Evolutionary conservation across 2,113 vertebrate genomes (phyloP).

Genomic region (Hemibates koningsi): DNA sequence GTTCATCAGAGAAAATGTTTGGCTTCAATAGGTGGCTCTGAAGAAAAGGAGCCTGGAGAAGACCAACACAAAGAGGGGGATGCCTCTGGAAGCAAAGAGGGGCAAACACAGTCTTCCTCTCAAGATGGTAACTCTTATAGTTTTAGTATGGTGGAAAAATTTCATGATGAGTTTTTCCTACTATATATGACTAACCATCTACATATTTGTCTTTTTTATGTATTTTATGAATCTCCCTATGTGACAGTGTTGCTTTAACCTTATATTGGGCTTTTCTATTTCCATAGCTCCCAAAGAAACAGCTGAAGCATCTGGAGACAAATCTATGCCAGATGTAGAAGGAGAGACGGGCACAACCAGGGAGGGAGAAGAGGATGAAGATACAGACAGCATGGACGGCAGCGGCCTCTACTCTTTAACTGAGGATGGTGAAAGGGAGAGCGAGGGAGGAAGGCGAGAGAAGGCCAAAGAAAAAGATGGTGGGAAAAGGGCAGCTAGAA

Average conservation of each 20-base stretch:
- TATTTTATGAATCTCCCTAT: background rate
- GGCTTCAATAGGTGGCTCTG: constrained; percentile 48
- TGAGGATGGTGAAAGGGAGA: constrained; percentile 76
- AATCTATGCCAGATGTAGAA: constrained; percentile 38
- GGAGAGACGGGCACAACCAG: constrained; percentile 11
- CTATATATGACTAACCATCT: background rate
- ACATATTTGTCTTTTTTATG: background rate
- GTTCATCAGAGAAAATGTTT: background rate
- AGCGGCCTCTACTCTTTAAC: constrained; percentile 84
- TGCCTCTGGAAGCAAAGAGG: constrained; percentile 48
- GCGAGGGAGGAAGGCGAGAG: constrained; percentile 54
- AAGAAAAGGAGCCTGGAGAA: constrained; percentile 60
- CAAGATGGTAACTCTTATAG: constrained; percentile 39
- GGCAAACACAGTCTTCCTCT: constrained; percentile 18
- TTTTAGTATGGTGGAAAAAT: background rate
- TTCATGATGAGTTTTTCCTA: background rate
- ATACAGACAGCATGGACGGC: constrained; percentile 95
- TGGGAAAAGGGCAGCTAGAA: constrained; percentile 55
- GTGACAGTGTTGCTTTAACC: background rate
- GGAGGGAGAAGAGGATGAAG: constrained; percentile 73
- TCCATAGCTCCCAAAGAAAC: constrained; percentile 41
- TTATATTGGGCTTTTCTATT: background rate
- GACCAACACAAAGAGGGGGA: constrained; percentile 36
- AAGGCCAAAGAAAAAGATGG: constrained; percentile 35
- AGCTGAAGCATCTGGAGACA: constrained; percentile 48